These are phyloP conservation scores for Halictus rubicundus DNA, from an alignment of 1,140 invertebrate species.

Conservation along the genomic window DNA sequence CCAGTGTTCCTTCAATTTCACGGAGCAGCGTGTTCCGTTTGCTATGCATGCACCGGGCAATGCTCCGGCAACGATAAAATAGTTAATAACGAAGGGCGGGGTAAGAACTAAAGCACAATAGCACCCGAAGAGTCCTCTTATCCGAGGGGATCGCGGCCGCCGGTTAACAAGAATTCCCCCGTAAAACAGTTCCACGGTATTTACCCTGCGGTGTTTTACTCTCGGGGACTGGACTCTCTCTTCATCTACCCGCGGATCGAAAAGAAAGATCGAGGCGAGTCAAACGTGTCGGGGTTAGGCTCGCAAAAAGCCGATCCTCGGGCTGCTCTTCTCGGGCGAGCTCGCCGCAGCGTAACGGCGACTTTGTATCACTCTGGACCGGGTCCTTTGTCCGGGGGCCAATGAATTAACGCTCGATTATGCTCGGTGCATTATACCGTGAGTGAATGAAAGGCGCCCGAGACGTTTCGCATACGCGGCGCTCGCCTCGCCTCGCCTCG, in stretches of 20 bases:
- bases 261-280: neutral
- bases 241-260: neutral
- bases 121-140: no score
- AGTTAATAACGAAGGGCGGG: no score
- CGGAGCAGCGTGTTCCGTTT: no score
- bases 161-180: neutral
- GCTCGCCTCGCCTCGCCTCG: no score
- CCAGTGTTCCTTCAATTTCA: no score
- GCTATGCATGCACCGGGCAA: no score
- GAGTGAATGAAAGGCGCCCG: neutral
- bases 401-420: slow-evolving; percentile 34
- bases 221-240: neutral
- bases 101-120: no score
- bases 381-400: slow-evolving; percentile 26
- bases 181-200: neutral
- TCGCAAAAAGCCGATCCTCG: neutral
- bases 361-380: slow-evolving; percentile 26
- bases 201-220: neutral
- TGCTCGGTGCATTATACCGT: slow-evolving; percentile 39
- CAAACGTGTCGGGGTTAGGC: no score
- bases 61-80: no score
- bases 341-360: neutral
- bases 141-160: no score
- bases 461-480: neutral
- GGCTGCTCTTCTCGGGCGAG: neutral